Evolutionary conservation across 2,797 vertebrate species (phyloP).

Genomic region (Nannoperca australis): DNA sequence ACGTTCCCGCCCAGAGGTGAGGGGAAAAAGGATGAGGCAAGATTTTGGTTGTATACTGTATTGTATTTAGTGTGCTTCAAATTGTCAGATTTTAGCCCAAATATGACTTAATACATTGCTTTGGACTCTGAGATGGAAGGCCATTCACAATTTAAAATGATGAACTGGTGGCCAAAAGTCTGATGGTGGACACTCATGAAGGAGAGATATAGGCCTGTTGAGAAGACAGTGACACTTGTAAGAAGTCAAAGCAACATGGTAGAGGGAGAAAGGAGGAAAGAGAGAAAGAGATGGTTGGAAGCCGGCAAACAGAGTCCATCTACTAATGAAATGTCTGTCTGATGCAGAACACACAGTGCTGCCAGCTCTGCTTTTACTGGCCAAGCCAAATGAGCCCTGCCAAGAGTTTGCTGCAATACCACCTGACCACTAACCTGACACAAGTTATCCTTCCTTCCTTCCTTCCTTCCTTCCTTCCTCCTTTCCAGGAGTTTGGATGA

Average conservation of each 20-base stretch:
- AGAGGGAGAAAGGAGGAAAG: conserved; percentile 10
- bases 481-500: conserved; percentile 95
- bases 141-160: not conserved
- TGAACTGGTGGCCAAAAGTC: not conserved
- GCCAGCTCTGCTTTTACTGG: conserved; percentile 74
- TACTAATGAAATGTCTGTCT: conserved; percentile 75
- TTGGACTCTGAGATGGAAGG: not conserved
- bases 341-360: conserved; percentile 68
- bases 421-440: conserved; percentile 44
- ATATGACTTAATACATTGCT: not conserved
- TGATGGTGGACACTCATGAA: conserved; percentile 7
- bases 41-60: not conserved
- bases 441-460: conserved; percentile 11
- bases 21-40: conserved; percentile 8
- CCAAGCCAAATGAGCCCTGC: conserved; percentile 54
- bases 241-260: conserved; percentile 35
- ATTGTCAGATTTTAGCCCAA: conserved; percentile 12
- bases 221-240: not conserved
- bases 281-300: conserved; percentile 51
- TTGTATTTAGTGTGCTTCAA: not conserved
- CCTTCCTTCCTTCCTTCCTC: not conserved
- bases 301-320: conserved; percentile 67
- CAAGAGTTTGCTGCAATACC: conserved; percentile 49
- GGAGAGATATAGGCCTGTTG: not conserved
- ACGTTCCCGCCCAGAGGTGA: conserved; percentile 97